A percentile compares a stretch with the other conserved stretches of the same genome.
Evolutionary conservation across 2,888 invertebrate genomes (phyloP).

Genomic region (Ormyrus thymus): DNA sequence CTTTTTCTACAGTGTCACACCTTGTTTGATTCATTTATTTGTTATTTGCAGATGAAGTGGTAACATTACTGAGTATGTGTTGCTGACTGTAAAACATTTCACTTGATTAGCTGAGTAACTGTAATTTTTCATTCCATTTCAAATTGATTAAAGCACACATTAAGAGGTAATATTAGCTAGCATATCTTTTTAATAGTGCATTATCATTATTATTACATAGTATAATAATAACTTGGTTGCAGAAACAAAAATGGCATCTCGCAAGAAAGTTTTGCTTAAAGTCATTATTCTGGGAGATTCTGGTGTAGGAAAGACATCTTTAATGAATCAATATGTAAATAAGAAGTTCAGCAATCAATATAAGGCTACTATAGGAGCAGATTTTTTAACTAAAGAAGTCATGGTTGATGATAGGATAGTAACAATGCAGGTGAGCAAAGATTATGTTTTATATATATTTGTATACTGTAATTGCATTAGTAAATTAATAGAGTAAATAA

Average conservation of each 20-base stretch:
- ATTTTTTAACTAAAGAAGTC: constrained; percentile 99
- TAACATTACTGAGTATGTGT: constrained; percentile 33
- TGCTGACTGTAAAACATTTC: constrained; percentile 25
- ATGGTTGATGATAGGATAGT: constrained; percentile 99
- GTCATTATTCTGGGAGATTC: constrained; percentile 98
- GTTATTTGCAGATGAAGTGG: constrained; percentile 46
- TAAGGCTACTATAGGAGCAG: constrained; percentile 99
- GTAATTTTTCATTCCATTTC: constrained; percentile 12
- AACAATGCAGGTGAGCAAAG: constrained; percentile 89
- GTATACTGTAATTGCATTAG: constrained; percentile 26
- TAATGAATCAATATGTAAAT: constrained; percentile 99
- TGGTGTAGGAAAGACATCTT: constrained; percentile 98
- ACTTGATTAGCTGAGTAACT: not conserved
- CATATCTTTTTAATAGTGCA: not conserved
- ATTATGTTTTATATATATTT: constrained; percentile 14
- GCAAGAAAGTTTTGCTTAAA: constrained; percentile 97
- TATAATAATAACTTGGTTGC: not conserved
- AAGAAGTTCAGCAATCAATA: constrained; percentile 99
- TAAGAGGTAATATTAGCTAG: constrained; percentile 19
- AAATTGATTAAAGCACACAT: not conserved
- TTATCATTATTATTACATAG: not conserved
- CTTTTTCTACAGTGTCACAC: constrained; percentile 14
- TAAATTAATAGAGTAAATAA: not conserved
- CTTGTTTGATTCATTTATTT: constrained; percentile 41
- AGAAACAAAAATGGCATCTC: constrained; percentile 84